phyloP scores from a whole-genome alignment of 1,140 invertebrate genomes.

The Cotesia typhae region DNA sequence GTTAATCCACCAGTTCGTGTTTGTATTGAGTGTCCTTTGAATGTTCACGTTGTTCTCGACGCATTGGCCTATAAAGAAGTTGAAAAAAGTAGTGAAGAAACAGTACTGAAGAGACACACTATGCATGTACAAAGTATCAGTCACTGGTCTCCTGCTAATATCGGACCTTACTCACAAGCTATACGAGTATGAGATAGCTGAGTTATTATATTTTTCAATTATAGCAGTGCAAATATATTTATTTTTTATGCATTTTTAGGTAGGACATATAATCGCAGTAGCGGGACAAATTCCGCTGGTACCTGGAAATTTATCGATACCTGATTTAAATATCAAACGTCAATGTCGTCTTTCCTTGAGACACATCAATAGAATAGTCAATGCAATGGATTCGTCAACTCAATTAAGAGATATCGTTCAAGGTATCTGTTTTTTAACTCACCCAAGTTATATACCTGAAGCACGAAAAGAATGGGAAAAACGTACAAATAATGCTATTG shows the following conservation, averaged over 20 bases:
- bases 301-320: slow-evolving; percentile 82
- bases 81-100: slow-evolving; percentile 55
- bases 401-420: slow-evolving; percentile 83
- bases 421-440: slow-evolving; percentile 84
- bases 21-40: slow-evolving; percentile 84
- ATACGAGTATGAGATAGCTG: slow-evolving; percentile 71
- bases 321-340: slow-evolving; percentile 72
- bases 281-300: slow-evolving; percentile 92
- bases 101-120: slow-evolving; percentile 69
- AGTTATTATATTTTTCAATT: slow-evolving; percentile 26
- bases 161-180: slow-evolving; percentile 95
- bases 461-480: slow-evolving; percentile 83
- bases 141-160: slow-evolving; percentile 95
- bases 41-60: slow-evolving; percentile 81
- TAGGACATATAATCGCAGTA: slow-evolving; percentile 84
- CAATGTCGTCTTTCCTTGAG: slow-evolving; percentile 84
- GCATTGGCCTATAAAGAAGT: slow-evolving; percentile 73
- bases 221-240: not conserved
- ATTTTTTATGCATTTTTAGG: slow-evolving; percentile 58
- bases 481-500: slow-evolving; percentile 84
- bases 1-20: slow-evolving; percentile 88
- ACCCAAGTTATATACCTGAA: slow-evolving; percentile 74
- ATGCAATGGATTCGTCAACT: slow-evolving; percentile 78
- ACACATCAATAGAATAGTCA: slow-evolving; percentile 82
- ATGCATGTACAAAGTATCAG: slow-evolving; percentile 96